Evolutionary conservation across 2,888 invertebrate species (phyloP), one percentile per base, ranked within the genome.

Genomic region (Choreutis nemorana): DNA sequence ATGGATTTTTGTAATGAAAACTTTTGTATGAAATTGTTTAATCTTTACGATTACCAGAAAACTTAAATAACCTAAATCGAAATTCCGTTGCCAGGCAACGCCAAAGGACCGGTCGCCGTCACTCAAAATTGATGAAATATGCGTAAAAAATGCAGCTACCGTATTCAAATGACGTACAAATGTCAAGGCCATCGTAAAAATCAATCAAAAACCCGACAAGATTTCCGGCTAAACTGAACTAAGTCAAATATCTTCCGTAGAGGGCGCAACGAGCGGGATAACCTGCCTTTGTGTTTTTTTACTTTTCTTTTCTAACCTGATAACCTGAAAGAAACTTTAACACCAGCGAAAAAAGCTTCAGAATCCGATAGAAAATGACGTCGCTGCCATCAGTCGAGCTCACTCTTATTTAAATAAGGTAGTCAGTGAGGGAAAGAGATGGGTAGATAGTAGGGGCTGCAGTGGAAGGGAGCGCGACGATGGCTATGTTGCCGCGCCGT

Each of bases 331-430:
- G 39, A 33, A 8, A 53, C 52, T 51, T 48, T 65, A 64, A 41
- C 13, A 0, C 9, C 14, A 41, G 35, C 28, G n/a, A 1, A 2
- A 40, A 54, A 70, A 42, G 43, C 53, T 43, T 39, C 33, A 61
- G 49, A 56, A 40, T 68, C 34, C 40, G 46, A 43, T 39, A 31
- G 37, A 35, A 28, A 23, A 31, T 28, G 37, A 37, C 31, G 27
- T 30, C 31, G 13, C 30, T 33, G 31, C 44, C 45, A 50, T 57
- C 56, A 58, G 55, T 57, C 55, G 54, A 52, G 52, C 55, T 59
- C 63, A 72, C 56, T 66, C 62, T 68, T 73, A 77, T 77, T 77
- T 77, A 77, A 77, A 77, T 77, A 73, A 75, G 72, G 72, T 71
- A 75, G 73, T 68, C 60, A 45, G 53, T 50, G 72, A 55, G 61